Evolutionary conservation across 2,888 invertebrate genomes (phyloP).

Genomic region (Drosophila formosana): DNA sequence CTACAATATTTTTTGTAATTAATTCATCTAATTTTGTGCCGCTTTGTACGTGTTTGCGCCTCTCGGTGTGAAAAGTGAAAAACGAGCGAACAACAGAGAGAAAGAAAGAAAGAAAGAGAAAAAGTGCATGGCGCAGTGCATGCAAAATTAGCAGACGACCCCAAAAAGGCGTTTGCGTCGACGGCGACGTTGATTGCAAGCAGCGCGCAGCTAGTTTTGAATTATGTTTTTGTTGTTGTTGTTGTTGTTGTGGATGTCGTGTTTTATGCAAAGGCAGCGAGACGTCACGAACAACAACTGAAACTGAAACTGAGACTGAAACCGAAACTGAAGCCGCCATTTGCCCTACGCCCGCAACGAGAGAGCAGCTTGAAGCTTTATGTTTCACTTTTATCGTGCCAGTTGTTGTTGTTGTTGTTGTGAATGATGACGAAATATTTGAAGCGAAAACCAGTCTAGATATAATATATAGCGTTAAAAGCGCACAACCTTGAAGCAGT

Average conservation of each 20-base stretch:
- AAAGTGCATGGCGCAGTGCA: slow-evolving; percentile 54
- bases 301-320: slow-evolving; percentile 21
- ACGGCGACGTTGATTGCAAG: slow-evolving; percentile 18
- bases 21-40: slow-evolving; percentile 24
- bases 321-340: slow-evolving; percentile 20
- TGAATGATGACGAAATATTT: slow-evolving; percentile 71
- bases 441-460: slow-evolving; percentile 79
- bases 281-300: slow-evolving; percentile 49
- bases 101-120: slow-evolving; percentile 12
- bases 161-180: slow-evolving; percentile 22
- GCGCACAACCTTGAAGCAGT: slow-evolving; percentile 72
- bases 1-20: slow-evolving; percentile 33
- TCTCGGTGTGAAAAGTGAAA: slow-evolving; percentile 43
- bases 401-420: slow-evolving; percentile 35
- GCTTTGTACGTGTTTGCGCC: slow-evolving; percentile 32
- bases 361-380: slow-evolving; percentile 41
- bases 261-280: slow-evolving; percentile 53
- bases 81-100: slow-evolving; percentile 21
- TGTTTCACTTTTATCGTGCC: slow-evolving; percentile 36
- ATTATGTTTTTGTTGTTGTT: slow-evolving; percentile 43
- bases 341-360: slow-evolving; percentile 49
- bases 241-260: slow-evolving; percentile 23
- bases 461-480: slow-evolving; percentile 54
- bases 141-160: slow-evolving; percentile 53
- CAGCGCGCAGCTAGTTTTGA: slow-evolving; percentile 50